Evolutionary conservation across 2,113 vertebrate species (phyloP).

Genomic region (Ophthalmolycus amberensis): DNA sequence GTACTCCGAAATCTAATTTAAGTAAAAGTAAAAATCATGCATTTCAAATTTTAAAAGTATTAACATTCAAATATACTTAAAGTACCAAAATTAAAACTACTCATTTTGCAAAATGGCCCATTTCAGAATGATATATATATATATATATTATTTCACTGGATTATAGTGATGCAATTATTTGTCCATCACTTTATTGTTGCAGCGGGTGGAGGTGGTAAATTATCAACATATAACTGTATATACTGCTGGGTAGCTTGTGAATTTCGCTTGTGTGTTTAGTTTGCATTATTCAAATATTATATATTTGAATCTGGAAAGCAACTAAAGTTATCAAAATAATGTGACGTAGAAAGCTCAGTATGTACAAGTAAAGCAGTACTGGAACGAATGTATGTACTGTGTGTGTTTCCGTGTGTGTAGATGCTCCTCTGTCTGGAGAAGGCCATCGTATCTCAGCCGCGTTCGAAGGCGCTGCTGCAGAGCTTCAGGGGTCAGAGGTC

Average conservation of each 20-base stretch:
- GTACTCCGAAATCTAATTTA: no score
- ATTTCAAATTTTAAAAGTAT: neutral
- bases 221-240: neutral
- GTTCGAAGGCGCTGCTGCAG: conserved; percentile 85
- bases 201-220: neutral
- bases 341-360: neutral
- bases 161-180: neutral
- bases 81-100: neutral
- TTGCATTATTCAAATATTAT: neutral
- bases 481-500: conserved; percentile 86
- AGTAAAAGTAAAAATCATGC: neutral
- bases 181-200: neutral
- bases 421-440: conserved; percentile 82
- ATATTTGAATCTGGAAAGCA: neutral
- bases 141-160: neutral
- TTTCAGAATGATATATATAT: neutral
- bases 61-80: no score
- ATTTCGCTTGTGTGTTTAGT: neutral
- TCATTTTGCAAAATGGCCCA: neutral
- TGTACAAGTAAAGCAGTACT: neutral
- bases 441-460: conserved; percentile 80
- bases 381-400: neutral
- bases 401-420: conserved; percentile 70
- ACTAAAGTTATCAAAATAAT: neutral
- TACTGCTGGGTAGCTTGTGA: neutral